These are phyloP conservation scores for Cromileptes altivelis DNA, from an alignment of 2,113 vertebrate species.

Conservation along the genomic window DNA sequence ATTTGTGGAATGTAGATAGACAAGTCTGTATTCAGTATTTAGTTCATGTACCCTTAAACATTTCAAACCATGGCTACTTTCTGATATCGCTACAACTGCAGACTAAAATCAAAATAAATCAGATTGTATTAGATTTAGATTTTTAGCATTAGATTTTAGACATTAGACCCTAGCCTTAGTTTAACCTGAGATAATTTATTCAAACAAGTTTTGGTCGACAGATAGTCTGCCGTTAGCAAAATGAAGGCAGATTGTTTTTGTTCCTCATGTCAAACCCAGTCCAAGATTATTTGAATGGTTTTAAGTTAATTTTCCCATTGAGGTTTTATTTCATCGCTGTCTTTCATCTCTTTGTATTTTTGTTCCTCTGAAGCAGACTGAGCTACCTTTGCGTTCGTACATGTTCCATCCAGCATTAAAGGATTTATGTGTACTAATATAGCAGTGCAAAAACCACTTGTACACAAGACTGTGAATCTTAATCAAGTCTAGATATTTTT, in stretches of 20 bases:
- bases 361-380: constrained; percentile 53
- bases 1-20: constrained; percentile 38
- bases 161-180: not conserved
- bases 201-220: not conserved
- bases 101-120: not conserved
- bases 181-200: not conserved
- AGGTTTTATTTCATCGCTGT: constrained; percentile 15
- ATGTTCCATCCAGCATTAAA: constrained; percentile 71
- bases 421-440: constrained; percentile 62
- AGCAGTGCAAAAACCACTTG: constrained; percentile 93
- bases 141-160: no score
- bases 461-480: constrained; percentile 87
- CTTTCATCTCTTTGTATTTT: constrained; percentile 13
- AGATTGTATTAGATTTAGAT: not conserved
- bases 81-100: not conserved
- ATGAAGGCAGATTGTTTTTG: constrained; percentile 31
- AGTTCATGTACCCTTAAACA: constrained; percentile 1
- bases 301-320: not conserved
- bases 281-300: not conserved
- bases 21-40: constrained; percentile 3
- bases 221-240: not conserved
- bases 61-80: not conserved
- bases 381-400: constrained; percentile 76
- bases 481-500: constrained; percentile 67
- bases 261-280: constrained; percentile 1